A percentile compares a stretch with the other conserved stretches of the same genome.
These are phyloP conservation scores for Apodemia zela DNA, from an alignment of 2,888 invertebrate species.

Conservation along the genomic window DNA sequence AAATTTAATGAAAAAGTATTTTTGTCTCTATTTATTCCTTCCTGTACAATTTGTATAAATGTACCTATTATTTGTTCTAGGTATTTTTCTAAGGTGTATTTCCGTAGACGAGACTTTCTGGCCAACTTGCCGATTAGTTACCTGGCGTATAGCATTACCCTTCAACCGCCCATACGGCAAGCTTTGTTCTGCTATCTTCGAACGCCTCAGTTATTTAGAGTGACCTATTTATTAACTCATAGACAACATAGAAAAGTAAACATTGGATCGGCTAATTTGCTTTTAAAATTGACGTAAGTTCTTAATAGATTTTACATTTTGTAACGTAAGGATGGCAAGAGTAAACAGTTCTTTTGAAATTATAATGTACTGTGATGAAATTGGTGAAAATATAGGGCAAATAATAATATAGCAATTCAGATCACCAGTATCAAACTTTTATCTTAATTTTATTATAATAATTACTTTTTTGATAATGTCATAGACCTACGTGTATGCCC, in stretches of 20 bases:
- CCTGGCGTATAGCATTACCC: constrained; percentile 46
- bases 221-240: constrained; percentile 67
- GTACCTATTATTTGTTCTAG: constrained; percentile 30
- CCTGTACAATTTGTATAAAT: too few species aligned
- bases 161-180: constrained; percentile 41
- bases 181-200: constrained; percentile 58
- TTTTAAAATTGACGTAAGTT: constrained; percentile 68
- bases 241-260: constrained; percentile 59
- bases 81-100: constrained; percentile 62
- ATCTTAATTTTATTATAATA: too few species aligned
- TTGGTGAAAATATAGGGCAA: too few species aligned
- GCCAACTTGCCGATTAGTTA: constrained; percentile 63
- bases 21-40: too few species aligned
- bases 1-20: too few species aligned
- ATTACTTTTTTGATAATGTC: too few species aligned
- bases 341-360: neutral
- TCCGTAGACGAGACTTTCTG: constrained; percentile 63
- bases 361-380: too few species aligned
- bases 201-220: constrained; percentile 62
- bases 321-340: neutral
- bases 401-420: too few species aligned
- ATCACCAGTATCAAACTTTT: too few species aligned
- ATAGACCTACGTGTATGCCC: too few species aligned
- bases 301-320: neutral
- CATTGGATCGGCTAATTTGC: constrained; percentile 63